Evolutionary conservation across 2,888 invertebrate genomes (phyloP).

Genomic region (Cynaeus angustus): DNA sequence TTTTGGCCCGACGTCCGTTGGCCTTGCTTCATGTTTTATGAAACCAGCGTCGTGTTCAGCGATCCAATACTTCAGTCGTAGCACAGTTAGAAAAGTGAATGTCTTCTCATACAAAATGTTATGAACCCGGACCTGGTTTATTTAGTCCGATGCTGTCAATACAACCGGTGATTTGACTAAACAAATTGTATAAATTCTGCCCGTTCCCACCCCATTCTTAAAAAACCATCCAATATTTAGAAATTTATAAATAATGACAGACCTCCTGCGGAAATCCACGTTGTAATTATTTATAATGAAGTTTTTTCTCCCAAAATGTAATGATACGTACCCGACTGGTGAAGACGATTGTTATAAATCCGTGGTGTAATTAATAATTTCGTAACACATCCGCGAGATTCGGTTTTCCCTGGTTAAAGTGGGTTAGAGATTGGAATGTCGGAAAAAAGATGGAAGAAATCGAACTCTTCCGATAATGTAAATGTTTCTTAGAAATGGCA

Average conservation of each 20-base stretch:
- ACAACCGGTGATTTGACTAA: conserved; percentile 36
- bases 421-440: conserved; percentile 23
- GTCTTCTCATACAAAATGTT: conserved; percentile 45
- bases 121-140: conserved; percentile 47
- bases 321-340: conserved; percentile 15
- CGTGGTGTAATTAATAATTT: conserved; percentile 9
- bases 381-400: conserved; percentile 10
- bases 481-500: conserved; percentile 43
- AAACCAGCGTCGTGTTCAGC: conserved; percentile 19
- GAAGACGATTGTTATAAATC: conserved; percentile 17
- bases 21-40: conserved; percentile 9
- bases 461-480: conserved; percentile 23
- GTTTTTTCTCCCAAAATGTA: conserved; percentile 33
- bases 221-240: conserved; percentile 34
- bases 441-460: conserved; percentile 18
- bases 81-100: conserved; percentile 46
- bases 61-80: conserved; percentile 29
- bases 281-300: conserved; percentile 45
- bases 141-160: conserved; percentile 33
- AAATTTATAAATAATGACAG: conserved; percentile 41
- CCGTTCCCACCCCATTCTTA: conserved; percentile 33
- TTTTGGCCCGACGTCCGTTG: conserved; percentile 2
- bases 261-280: conserved; percentile 34
- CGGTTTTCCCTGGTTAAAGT: conserved; percentile 27
- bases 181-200: conserved; percentile 10